phyloP scores from a whole-genome alignment of 35 echinoderm and acorn worm genomes.

The Chiridota heheva region DNA sequence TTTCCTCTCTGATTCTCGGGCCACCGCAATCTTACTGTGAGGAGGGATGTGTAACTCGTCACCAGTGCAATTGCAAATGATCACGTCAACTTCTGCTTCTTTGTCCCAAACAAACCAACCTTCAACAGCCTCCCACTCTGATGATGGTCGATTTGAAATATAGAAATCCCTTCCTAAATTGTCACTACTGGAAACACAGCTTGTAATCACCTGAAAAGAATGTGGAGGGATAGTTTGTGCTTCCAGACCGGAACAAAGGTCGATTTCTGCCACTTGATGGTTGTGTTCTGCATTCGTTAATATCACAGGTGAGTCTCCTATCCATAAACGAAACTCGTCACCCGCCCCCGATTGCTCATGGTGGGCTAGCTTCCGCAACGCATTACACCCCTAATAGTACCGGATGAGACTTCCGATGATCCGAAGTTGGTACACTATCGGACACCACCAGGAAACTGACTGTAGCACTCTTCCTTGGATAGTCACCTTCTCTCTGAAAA shows the following conservation, averaged over 20 bases:
- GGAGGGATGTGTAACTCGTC: background rate
- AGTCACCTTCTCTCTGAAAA: background rate
- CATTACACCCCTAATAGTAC: conserved; percentile 32
- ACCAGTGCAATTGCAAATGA: background rate
- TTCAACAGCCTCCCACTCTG: background rate
- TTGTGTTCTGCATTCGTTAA: too few relatives aligned
- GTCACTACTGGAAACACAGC: background rate
- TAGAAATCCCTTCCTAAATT: background rate
- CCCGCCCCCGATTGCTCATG: background rate
- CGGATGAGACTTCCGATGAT: background rate
- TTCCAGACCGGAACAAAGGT: background rate
- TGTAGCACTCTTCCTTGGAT: background rate
- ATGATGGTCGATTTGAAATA: background rate
- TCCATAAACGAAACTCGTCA: background rate
- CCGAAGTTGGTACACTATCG: background rate
- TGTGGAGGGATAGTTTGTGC: background rate
- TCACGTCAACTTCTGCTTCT: background rate
- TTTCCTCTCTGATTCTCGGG: background rate
- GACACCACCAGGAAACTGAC: conserved; percentile 24
- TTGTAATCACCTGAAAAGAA: background rate
- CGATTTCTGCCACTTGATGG: too few relatives aligned
- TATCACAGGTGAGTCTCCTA: background rate
- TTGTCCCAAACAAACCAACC: background rate
- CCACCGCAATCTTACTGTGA: background rate
- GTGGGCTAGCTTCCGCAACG: conserved; percentile 6